Evolutionary conservation across 2,888 invertebrate genomes (phyloP), one percentile per base, ranked within the genome.

Genomic region (Furcula furcula): DNA sequence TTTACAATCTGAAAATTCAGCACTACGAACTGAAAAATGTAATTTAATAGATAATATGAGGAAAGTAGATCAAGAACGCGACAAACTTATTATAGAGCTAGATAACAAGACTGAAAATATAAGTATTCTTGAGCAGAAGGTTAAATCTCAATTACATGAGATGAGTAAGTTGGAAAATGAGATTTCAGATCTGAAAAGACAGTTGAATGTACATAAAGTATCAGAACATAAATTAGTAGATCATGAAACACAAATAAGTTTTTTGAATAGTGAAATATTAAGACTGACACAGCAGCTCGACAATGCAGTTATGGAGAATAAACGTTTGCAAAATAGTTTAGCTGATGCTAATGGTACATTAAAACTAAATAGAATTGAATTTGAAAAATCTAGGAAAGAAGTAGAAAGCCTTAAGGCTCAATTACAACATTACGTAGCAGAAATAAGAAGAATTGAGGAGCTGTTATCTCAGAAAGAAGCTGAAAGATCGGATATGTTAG

Each of bases 401-500:
- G 93, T 94, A 12, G 93, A 92, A 35, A 91, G 93, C 53, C 79
- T 95, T 44, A 95, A 94, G 67, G 90, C 92, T 43, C 94, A 95
- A 65, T 76, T 95, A 40, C 94, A 95, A 62, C 94, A 94, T 60
- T 96, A 96, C 79, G 94, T 95, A 3, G 91, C 92, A 55, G 95
- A 95, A 87, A 93, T 96, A 9, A 92, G 94, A 62, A 90, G 94
- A 55, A 93, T 94, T 41, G 95, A 95, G 74, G 95, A 95, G 58
- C 77, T 95, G 37, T 85, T 95, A 16, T 91, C 92, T 37, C 90
- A 92, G 18, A 82, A 95, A 92, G 95, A 95, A 80, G 91, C 92
- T 40, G 95, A 95, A 78, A 90, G 95, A 36, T 92, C 92, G 38
- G 94, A 95, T 68, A 92, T 96, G 92, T 69, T 95, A 55, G 94